Evolutionary conservation across 1,140 invertebrate genomes (phyloP), one percentile per base, ranked within the genome.

Genomic region (Drosophila simulans): DNA sequence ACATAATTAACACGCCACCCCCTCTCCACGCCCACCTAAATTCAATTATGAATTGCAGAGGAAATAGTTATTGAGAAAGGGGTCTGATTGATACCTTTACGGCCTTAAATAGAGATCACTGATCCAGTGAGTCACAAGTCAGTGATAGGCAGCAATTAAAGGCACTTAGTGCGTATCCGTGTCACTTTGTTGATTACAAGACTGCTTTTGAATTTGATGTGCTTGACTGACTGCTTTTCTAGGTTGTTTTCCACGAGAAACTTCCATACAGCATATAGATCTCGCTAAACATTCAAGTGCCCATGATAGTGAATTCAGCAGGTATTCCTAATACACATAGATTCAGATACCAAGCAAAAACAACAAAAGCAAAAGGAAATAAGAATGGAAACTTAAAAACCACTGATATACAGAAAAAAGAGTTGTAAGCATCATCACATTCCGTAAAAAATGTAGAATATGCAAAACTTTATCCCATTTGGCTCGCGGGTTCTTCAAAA

Each of bases 111-210:
- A 48, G 52, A 57, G 53, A 69, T 70, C 66, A 15, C 15, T 49
- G 12, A 22, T 17, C 39, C 13, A 43, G 45, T 20, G 35, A 54
- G 43, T 37, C 40, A 25, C 25, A 27, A 20, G 5, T 4, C 51
- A 22, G 51, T 64, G 56, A 70, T 86, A 31, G 48, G 68, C 42
- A 56, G 39, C 75, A 83, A 69, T 78, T 78, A 58, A 42, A 60
- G 74, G 56, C 75, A 77, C 46, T 77, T 77, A 71, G 74, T 37
- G 15, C 42, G 42, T 70, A 85, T 85, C 34, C 59, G 75, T 71
- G 70, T 68, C 69, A 70, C 51, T 69, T 55, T 77, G 62, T 73
- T 77, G 63, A 59, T 68, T 81, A 75, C 66, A 37, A 35, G 43
- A 39, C 46, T 53, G 45, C 45, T 40, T 20, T 37, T 37, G 20